These are phyloP conservation scores for Callosobruchus maculatus DNA, from an alignment of 2,888 invertebrate species.

Conservation along the genomic window DNA sequence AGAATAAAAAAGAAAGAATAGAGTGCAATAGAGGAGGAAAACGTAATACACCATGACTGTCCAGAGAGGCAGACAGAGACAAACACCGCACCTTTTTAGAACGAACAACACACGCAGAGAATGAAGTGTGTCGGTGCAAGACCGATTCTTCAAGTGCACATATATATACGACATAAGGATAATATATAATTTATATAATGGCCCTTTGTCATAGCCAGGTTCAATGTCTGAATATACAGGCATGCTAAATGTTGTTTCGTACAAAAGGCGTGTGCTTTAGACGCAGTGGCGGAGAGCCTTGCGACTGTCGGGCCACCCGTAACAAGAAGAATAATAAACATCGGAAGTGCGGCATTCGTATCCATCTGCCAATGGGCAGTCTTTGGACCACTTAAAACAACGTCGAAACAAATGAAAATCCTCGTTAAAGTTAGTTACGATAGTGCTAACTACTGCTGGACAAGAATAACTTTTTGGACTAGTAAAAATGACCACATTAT, in stretches of 20 bases:
- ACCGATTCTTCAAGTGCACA: constrained; percentile 13
- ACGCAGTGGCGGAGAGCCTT: background rate
- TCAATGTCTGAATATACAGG: constrained; percentile 33
- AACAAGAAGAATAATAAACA: too few species aligned
- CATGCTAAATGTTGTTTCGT: constrained; percentile 34
- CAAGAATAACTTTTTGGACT: too few species aligned
- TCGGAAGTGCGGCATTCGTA: too few species aligned
- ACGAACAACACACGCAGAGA: background rate
- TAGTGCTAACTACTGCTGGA: too few species aligned
- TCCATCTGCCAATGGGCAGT: too few species aligned
- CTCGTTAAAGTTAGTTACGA: too few species aligned
- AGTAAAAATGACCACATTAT: too few species aligned
- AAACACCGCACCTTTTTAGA: background rate
- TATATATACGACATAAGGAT: constrained; percentile 20
- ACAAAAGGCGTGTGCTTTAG: background rate
- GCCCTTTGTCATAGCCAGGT: constrained; percentile 35
- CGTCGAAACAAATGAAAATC: too few species aligned
- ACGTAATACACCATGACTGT: background rate
- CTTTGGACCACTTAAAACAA: too few species aligned
- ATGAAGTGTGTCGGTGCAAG: constrained; percentile 13
- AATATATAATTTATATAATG: constrained; percentile 37
- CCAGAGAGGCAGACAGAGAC: background rate
- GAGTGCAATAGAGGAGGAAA: background rate
- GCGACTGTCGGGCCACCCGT: too few species aligned
- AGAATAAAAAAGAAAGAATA: background rate